phyloP scores from a whole-genome alignment of 2,888 invertebrate species.

The Scaptomyza caliginosa region DNA sequence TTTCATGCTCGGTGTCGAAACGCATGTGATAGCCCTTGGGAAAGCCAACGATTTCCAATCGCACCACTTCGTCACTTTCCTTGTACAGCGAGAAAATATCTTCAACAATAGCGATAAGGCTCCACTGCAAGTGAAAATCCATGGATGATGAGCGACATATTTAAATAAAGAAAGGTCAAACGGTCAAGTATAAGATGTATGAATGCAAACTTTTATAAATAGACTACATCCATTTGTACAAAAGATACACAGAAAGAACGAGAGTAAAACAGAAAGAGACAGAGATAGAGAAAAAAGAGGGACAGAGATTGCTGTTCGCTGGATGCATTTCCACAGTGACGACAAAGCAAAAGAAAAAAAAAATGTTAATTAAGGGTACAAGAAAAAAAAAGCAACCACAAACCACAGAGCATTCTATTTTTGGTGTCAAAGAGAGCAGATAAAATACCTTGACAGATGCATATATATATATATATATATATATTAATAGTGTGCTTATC shows the following conservation, averaged over 20 bases:
- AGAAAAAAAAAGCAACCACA: background rate
- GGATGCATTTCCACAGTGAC: background rate
- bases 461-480: no score
- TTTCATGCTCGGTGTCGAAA: constrained; percentile 78
- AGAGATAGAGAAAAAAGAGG: background rate
- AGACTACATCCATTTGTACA: background rate
- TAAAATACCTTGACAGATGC: no score
- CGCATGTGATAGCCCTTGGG: constrained; percentile 81
- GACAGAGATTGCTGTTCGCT: background rate
- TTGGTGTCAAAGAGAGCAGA: no score
- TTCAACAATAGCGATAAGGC: constrained; percentile 91
- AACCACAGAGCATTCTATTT: background rate
- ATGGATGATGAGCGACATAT: background rate
- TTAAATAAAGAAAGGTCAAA: constrained; percentile 2
- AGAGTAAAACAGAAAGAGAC: background rate
- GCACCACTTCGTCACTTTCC: constrained; percentile 88
- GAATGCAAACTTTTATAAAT: background rate
- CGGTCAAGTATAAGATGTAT: constrained; percentile 3
- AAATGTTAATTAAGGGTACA: background rate
- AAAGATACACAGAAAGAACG: background rate
- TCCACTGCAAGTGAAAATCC: constrained; percentile 85
- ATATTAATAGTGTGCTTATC: no score
- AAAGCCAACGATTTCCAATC: constrained; percentile 87
- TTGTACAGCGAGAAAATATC: constrained; percentile 93
- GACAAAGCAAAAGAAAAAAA: background rate